Conservation (phyloP, 1,140 invertebrate genomes). For the Cotesia typhae region DNA sequence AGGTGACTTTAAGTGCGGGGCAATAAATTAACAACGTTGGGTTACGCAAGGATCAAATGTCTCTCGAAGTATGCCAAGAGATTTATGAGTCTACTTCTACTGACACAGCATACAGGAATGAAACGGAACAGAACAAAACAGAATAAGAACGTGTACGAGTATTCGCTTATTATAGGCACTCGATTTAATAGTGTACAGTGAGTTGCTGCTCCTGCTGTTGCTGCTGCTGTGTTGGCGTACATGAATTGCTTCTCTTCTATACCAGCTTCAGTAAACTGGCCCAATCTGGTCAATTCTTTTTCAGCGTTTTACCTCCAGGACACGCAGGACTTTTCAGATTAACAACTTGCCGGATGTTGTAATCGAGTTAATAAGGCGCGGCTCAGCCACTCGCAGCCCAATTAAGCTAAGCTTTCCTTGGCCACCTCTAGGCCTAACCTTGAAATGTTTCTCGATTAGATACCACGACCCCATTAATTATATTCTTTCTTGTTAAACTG, state of each 20-base stretch:
- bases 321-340: constrained; percentile 64
- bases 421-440: constrained; percentile 47
- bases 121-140: constrained; percentile 56
- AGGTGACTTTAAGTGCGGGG: constrained; percentile 66
- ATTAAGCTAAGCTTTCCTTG: constrained; percentile 49
- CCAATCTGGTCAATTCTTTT: constrained; percentile 8
- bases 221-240: constrained; percentile 3
- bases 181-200: constrained; percentile 36
- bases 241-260: constrained; percentile 18
- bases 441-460: constrained; percentile 60
- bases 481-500: constrained; percentile 27
- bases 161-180: constrained; percentile 64
- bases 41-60: constrained; percentile 69
- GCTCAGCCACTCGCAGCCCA: constrained; percentile 38
- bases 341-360: constrained; percentile 60
- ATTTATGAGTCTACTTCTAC: constrained; percentile 66
- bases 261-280: neutral
- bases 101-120: constrained; percentile 62
- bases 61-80: constrained; percentile 64
- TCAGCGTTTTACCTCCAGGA: constrained; percentile 52
- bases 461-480: constrained; percentile 59
- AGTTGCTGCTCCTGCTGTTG: constrained; percentile 28
- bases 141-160: constrained; percentile 53
- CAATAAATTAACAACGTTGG: constrained; percentile 68
- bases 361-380: constrained; percentile 62